Base-by-base conservation (phyloP, 2,888 invertebrate genomes). In the Nebria brevicollis region DNA sequence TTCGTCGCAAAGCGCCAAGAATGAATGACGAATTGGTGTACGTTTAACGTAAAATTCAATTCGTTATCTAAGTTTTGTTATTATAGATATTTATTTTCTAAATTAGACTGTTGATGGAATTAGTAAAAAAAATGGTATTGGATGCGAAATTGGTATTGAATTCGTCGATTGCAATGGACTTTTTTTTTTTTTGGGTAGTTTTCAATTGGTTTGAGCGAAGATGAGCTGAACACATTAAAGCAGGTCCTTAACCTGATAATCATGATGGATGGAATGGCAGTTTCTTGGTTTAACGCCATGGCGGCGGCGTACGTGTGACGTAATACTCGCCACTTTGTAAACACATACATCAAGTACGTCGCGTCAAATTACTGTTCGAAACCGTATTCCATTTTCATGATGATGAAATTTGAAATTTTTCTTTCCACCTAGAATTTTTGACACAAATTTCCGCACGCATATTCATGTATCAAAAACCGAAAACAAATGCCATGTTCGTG, bases 331-430 rank as follows among this genome's bases (percentile, higher is more conserved):
- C 77, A 77, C 77, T 81, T 81, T 81, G 81, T 77, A 81, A 81
- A 81, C 81, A 81, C 77, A 81, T 77, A 81, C 77, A 81, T 81
- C 81, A 81, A 77, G 73, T 72, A 77, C 54, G 81, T 81, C 81
- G 66, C 76, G 77, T 81, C 81, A 77, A 81, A 81, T 81, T 81
- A 81, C 41, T 72, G 75, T 80, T 80, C 4, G 25, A 10, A 11
- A 26, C 20, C 70, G 20, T 25, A 34, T 11, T 54, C 70, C 70
- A 70, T 70, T 70, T 70, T 25, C 70, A 25, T 70, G 70, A 70
- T 70, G 70, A 70, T 34, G 20, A 11, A 70, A 70, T 70, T 70
- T 70, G 13, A 70, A 68, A 26, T 70, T 25, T 70, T 34, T 70
- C 25, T 70, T 66, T 70, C 70, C 13, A 15, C 70, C 8, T 13